Base-by-base conservation (phyloP, 2,797 vertebrate genomes). In the Decapterus maruadsi region DNA sequence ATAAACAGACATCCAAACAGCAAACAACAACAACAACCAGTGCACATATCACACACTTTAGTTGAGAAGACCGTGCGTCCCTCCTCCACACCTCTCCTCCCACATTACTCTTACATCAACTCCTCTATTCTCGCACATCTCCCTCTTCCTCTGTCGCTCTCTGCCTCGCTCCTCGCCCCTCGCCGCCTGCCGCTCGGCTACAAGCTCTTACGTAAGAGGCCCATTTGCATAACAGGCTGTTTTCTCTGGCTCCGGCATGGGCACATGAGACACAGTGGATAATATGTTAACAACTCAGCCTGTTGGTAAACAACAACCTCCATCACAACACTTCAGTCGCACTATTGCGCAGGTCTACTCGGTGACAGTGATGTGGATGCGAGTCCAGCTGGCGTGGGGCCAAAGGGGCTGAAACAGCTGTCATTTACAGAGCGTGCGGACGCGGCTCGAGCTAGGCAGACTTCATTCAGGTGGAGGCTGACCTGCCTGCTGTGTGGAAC, bases 201-300 rank as follows among this genome's bases (percentile, higher is more conserved):
- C 36, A n/a, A 76, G 89, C 86, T 86, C 89, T 93, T 94, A 92
- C 81, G 88, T 92, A 94, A 94, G 78, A 84, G 79, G 17, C 0
- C 50, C 77, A 93, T 94, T 94, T 93, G 93, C 93, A 94, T 93
- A 93, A 92, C 92, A 93, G 89, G 76, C 89, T 91, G 81, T 90
- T 92, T 90, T 89, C 86, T 86, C 82, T 78, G 82, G 88, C 87
- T 91, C 78, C 66, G 13, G 80, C 69, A 76, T n/a, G 70, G 83
- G 77, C 87, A 85, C 89, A 90, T 48, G 82, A 89, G 85, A 90
- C 86, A 76, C 87, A 70, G 87, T 62, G 72, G 84, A 80, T 90
- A 91, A 92, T 90, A 85, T 89, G 86, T 84, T 88, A 88, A 92
- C 92, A 90, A 89, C 85, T 72, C 69, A 3, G 79, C 83, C 90